Evolutionary conservation across 2,113 vertebrate species (phyloP), one percentile per base, ranked within the genome.

Genomic region (Crotophaga sulcirostris): DNA sequence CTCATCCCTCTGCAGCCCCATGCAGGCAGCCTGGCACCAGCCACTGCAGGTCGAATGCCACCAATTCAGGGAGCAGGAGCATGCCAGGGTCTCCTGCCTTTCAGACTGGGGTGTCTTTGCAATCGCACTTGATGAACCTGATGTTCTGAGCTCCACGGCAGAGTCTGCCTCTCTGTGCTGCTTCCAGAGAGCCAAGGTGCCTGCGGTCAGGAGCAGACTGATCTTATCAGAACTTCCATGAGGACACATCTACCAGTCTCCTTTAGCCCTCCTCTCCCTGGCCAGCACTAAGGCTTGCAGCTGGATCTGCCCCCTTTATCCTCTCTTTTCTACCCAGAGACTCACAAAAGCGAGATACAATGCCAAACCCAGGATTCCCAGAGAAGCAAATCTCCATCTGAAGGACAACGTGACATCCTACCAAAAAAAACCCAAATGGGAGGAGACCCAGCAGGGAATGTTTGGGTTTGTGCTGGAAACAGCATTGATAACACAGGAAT

Each of bases 71-170:
- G 29, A 47, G 0, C 25, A 11, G n/a, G 44, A 79, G 62, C 21
- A 12, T 2, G 2, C 16, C 1, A 5, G 54, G 38, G 25, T 63
- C n/a, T 28, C 45, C 66, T 2, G 0, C 1, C 4, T 38, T 52
- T 29, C 23, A 36, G 21, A 11, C 25, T 33, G 58, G 62, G 29
- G 23, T 40, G 9, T 56, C 51, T 45, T 47, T 36, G 60, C 1
- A 1, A 14, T 44, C 5, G 3, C 60, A 29, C 9, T 21, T 8
- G 38, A 34, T 7, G 33, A 74, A 26, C 13, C n/a, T 16, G 21
- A 18, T 80, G 72, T 59, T 28, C 16, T 10, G 75, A 36, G 34
- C 20, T 56, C 51, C 11, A 14, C 0, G 3, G 58, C 52, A 86
- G 5, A 79, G 19, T 26, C 17, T 20, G 11, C 21, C 86, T 70